Evolutionary conservation across 2,797 vertebrate genomes (phyloP).

Genomic region (Rhyacichthys aspro): DNA sequence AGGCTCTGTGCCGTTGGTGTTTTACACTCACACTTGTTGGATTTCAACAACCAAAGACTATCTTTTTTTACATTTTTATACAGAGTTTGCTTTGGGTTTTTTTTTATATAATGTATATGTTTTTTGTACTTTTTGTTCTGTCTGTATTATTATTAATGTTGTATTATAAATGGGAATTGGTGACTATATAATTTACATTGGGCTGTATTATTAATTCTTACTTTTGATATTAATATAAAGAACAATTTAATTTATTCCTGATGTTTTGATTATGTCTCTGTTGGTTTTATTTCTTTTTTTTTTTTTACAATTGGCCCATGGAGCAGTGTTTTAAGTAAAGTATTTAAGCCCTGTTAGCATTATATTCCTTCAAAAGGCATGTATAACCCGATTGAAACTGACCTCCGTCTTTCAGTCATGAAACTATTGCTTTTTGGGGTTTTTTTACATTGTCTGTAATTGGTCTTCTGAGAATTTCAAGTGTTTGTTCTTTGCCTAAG

Average conservation of each 20-base stretch:
- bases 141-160: slow-evolving; percentile 71
- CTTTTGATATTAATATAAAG: slow-evolving; percentile 89
- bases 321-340: slow-evolving; percentile 89
- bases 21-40: slow-evolving; percentile 86
- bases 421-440: slow-evolving; percentile 22
- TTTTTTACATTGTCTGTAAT: slow-evolving; percentile 29
- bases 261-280: slow-evolving; percentile 65
- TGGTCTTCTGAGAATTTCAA: slow-evolving; percentile 68
- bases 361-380: slow-evolving; percentile 80
- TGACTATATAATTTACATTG: slow-evolving; percentile 75
- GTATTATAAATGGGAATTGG: slow-evolving; percentile 81
- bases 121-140: slow-evolving; percentile 46
- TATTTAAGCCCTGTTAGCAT: slow-evolving; percentile 95
- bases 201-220: slow-evolving; percentile 79
- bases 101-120: slow-evolving; percentile 65
- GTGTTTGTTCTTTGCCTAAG: slow-evolving; percentile 54
- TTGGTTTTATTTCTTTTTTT: slow-evolving; percentile 53
- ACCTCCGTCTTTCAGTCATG: slow-evolving; percentile 65
- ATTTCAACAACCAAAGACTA: slow-evolving; percentile 91
- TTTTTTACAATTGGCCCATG: slow-evolving; percentile 77
- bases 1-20: slow-evolving; percentile 86
- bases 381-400: slow-evolving; percentile 62
- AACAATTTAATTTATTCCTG: slow-evolving; percentile 87
- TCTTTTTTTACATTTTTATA: slow-evolving; percentile 46
- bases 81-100: slow-evolving; percentile 70